Base-by-base conservation (phyloP, 2,888 invertebrate species). In the Parnassius mnemosyne region DNA sequence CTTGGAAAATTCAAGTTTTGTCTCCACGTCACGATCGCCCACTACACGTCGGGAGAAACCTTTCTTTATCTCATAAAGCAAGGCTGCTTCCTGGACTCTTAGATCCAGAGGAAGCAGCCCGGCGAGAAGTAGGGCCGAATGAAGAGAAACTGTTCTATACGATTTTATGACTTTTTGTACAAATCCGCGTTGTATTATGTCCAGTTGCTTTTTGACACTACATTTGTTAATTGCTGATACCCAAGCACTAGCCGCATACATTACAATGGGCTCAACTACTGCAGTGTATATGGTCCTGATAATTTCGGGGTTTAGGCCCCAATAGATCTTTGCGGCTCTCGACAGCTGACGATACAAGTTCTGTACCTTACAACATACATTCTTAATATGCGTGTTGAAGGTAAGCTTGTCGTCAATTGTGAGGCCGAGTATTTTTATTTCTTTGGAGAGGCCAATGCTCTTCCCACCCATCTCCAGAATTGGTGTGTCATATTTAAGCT, bases 121-220 rank as follows among this genome's bases (percentile, higher is more conserved):
- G 5, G 69, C 41, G 46, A 69, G 49, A 0, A 61, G 5, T 20
- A 63, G 46, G 1, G 65, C 65, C 13, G 69, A 57, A 41, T 65
- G 64, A 3, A 69, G 62, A 2, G 69, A 70, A 7, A 63, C 64
- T 0, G 69, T 69, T 0, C 65, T 16, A 47, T 66, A 64, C 0
- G 65, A 51, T 47, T 57, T 64, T 0, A n/a, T 11, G 0, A 68
- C 41, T 42, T 66, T 69, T n/a, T 66, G 66, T 0, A 57, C 65
- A 25, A 69, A 66, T 0, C 65, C 65, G 1, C 66, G 13, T 11
- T 68, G 66, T 1, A 66, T 58, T 0, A 16, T 11, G 44, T 16
- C 16, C 1, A 16, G 16, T 16, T 16, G 16, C 1, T 16, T 16
- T 1, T 1, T 16, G 1, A 16, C 16, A 1, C 1, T 16, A 16